phyloP scores from a whole-genome alignment of 2,888 invertebrate genomes.

The Heliconius charithonia region DNA sequence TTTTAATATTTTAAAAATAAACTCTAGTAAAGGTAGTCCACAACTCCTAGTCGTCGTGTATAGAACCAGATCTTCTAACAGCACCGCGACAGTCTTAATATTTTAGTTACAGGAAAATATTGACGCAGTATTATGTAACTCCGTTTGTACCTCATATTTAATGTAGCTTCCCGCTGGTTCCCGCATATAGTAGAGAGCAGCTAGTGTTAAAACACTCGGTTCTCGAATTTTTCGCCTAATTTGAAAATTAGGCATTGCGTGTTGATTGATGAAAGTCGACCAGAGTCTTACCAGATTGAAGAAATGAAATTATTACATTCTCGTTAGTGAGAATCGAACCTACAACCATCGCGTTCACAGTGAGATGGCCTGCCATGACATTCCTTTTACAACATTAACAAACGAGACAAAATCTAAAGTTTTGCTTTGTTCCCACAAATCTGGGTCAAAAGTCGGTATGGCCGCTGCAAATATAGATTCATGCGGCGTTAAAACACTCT shows the following conservation, averaged over 20 bases:
- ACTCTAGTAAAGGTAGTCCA: too few species aligned
- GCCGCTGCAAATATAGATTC: conserved; percentile 13
- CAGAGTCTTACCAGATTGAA: not conserved
- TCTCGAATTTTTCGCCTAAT: not conserved
- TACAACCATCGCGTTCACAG: not conserved
- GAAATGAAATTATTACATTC: not conserved
- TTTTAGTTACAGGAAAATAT: not conserved
- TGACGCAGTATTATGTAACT: not conserved
- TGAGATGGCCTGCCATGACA: not conserved
- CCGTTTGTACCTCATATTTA: not conserved
- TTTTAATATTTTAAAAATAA: too few species aligned
- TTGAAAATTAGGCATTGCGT: not conserved
- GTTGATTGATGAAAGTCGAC: not conserved
- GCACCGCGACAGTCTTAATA: not conserved
- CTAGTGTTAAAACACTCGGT: not conserved
- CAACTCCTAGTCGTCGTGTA: too few species aligned
- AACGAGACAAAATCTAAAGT: not conserved
- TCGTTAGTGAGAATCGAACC: not conserved
- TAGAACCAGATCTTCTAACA: too few species aligned
- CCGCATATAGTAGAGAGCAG: not conserved
- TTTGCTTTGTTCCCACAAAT: conserved; percentile 8
- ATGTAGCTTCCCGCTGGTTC: not conserved
- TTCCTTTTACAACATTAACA: not conserved
- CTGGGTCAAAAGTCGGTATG: conserved; percentile 14
- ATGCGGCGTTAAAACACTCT: conserved; percentile 7